Evolutionary conservation across 2,797 vertebrate species (phyloP).

Genomic region (Artibeus lituratus): DNA sequence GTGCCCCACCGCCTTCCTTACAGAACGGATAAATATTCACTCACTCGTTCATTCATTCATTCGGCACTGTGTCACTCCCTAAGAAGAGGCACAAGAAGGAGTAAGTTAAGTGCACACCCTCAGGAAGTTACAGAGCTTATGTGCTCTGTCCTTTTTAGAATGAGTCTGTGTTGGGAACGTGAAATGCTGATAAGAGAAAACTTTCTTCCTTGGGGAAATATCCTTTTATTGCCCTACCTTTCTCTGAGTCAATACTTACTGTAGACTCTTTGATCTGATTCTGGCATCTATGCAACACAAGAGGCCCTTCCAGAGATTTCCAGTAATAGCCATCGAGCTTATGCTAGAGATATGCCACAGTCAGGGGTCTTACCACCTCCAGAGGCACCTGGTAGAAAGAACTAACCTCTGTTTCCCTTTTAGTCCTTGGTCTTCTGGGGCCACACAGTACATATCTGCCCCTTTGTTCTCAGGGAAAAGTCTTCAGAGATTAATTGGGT

Average conservation of each 20-base stretch:
- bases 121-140: not conserved
- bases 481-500: not conserved
- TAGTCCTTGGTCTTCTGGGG: not conserved
- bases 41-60: not conserved
- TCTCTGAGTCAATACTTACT: constrained; percentile 43
- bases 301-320: not conserved
- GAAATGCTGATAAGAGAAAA: constrained; percentile 18
- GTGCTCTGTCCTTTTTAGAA: constrained; percentile 18
- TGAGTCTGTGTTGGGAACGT: constrained; percentile 8
- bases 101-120: not conserved
- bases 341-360: not conserved
- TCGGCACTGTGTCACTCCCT: not conserved
- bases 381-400: not conserved
- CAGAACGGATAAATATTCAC: not conserved
- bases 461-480: not conserved
- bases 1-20: not conserved
- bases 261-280: not conserved
- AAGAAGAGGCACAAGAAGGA: not conserved
- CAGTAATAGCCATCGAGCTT: not conserved
- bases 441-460: not conserved
- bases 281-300: not conserved
- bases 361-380: not conserved
- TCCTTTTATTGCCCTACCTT: not conserved
- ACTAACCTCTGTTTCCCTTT: not conserved
- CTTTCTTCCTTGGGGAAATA: constrained; percentile 3